phyloP scores from a whole-genome alignment of 2,797 vertebrate genomes.

The Philypnodon macrostomus region DNA sequence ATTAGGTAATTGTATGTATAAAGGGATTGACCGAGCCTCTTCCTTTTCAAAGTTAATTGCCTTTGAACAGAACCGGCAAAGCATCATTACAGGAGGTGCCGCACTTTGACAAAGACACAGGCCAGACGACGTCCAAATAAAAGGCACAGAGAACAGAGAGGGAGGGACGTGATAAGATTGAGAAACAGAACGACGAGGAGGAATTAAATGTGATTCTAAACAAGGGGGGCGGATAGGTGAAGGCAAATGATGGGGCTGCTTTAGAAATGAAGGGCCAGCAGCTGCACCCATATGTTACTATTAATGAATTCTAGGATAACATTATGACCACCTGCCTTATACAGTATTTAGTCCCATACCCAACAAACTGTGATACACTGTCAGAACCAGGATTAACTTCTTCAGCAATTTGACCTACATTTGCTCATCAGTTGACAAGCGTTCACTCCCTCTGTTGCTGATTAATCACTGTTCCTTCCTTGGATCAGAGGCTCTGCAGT shows the following conservation, averaged over 20 bases:
- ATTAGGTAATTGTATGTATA: slow-evolving; percentile 10
- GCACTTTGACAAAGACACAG: slow-evolving; percentile 19
- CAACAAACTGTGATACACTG: too few species aligned
- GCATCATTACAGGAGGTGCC: slow-evolving; percentile 22
- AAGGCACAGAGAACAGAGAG: slow-evolving; percentile 6
- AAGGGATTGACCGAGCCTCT: slow-evolving; percentile 6
- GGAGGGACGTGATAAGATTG: slow-evolving; percentile 3
- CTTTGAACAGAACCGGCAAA: slow-evolving; percentile 30
- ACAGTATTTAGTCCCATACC: too few species aligned
- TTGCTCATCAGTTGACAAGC: too few species aligned
- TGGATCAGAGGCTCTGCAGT: too few species aligned
- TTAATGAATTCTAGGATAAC: too few species aligned
- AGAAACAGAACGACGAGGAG: neutral
- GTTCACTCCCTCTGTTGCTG: too few species aligned
- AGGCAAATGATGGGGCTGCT: neutral
- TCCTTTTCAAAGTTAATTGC: slow-evolving; percentile 26
- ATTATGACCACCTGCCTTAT: too few species aligned
- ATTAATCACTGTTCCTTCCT: too few species aligned
- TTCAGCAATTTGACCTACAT: too few species aligned
- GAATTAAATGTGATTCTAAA: neutral
- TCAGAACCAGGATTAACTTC: too few species aligned
- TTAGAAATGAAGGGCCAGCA: neutral
- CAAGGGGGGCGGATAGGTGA: neutral
- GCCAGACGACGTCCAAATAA: slow-evolving; percentile 10
- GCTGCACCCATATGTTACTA: too few species aligned